Percentiles rank a stretch among this genome's conserved stretches.
These are phyloP conservation scores for Polydrusus pterygomalis DNA, from an alignment of 2,888 invertebrate species.

Conservation along the genomic window DNA sequence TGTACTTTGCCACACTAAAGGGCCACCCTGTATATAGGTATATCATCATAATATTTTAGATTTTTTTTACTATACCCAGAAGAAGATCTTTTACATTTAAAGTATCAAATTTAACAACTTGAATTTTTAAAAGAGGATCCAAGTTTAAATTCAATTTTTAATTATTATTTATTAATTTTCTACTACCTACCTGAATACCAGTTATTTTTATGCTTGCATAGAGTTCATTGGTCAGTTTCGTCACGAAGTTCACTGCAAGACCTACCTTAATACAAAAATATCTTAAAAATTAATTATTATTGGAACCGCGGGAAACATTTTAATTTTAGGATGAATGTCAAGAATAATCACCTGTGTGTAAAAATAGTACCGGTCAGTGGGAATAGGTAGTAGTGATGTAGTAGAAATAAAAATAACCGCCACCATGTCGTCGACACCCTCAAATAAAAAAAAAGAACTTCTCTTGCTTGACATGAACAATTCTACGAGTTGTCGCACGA, in stretches of 20 bases:
- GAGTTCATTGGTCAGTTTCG: no score
- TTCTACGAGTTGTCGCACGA: constrained; percentile 32
- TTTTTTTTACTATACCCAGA: no score
- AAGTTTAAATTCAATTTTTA: no score
- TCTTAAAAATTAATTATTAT: constrained; percentile 4
- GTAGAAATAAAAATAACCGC: constrained; percentile 18
- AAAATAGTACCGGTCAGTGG: constrained; percentile 18
- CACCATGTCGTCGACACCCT: constrained; percentile 24
- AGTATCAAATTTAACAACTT: no score
- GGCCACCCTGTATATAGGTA: no score
- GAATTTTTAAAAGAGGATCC: no score
- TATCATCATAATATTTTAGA: no score
- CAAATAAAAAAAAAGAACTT: constrained; percentile 15
- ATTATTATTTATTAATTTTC: no score
- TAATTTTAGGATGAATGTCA: constrained; percentile 27
- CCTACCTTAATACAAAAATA: not conserved
- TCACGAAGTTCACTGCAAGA: not conserved
- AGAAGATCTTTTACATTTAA: no score
- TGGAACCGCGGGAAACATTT: not conserved
- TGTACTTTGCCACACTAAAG: no score
- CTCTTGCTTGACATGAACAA: constrained; percentile 38
- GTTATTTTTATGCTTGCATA: no score
- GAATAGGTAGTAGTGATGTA: not conserved
- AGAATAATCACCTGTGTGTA: constrained; percentile 4
- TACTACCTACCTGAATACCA: no score